Conservation (phyloP, 2,888 invertebrate genomes). For the Mythimna pallens region DNA sequence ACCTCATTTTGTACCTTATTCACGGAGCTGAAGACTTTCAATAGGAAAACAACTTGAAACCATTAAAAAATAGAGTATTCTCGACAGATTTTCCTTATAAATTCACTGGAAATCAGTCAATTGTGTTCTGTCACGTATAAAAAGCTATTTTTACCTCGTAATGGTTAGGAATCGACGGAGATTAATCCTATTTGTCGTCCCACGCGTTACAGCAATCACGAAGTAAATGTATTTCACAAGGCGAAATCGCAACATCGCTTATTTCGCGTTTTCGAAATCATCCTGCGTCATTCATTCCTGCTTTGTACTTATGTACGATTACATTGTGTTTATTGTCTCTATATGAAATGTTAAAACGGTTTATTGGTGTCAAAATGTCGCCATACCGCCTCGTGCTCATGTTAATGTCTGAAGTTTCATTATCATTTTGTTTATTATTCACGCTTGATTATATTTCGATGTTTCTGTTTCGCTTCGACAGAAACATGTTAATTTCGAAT, state of each 20-base stretch:
- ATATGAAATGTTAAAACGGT: conserved; percentile 65
- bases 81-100: conserved; percentile 56
- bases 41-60: conserved; percentile 25
- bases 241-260: conserved; percentile 89
- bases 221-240: conserved; percentile 87
- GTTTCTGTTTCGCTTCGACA: conserved; percentile 28
- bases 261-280: conserved; percentile 90
- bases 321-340: conserved; percentile 71
- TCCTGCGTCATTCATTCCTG: conserved; percentile 87
- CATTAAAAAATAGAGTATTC: conserved; percentile 36
- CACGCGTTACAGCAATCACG: conserved; percentile 88
- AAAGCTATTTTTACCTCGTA: conserved; percentile 68
- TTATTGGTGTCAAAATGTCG: conserved; percentile 65
- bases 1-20: conserved; percentile 39
- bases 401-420: conserved; percentile 42
- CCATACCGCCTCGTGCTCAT: conserved; percentile 38
- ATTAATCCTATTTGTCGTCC: conserved; percentile 89
- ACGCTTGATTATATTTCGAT: conserved; percentile 45
- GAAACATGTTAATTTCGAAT: conserved; percentile 28
- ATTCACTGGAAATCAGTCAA: conserved; percentile 46
- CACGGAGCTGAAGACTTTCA: conserved; percentile 29
- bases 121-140: conserved; percentile 44
- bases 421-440: conserved; percentile 53
- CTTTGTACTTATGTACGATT: conserved; percentile 77
- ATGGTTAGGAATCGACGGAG: conserved; percentile 78